A percentile compares a stretch with the other conserved stretches of the same genome.
phyloP scores from a whole-genome alignment of 2,888 invertebrate genomes.

The Sarcophaga caerulescens region DNA sequence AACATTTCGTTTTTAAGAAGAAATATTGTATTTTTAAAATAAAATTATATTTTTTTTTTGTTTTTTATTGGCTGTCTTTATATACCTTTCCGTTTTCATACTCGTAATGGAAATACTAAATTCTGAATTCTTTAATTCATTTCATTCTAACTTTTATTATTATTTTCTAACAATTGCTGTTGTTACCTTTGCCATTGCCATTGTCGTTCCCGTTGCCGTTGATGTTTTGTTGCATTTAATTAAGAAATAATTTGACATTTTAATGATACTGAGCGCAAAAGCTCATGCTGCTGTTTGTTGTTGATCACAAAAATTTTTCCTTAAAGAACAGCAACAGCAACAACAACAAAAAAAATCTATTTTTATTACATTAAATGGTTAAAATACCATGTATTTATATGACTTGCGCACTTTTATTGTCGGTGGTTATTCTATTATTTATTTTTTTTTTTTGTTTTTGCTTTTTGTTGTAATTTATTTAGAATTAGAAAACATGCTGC shows the following conservation, averaged over 20 bases:
- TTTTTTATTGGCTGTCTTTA: no score
- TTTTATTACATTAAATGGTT: background rate
- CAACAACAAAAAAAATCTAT: no score
- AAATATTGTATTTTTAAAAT: no score
- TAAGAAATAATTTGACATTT: constrained; percentile 46
- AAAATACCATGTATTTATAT: constrained; percentile 1
- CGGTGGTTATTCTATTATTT: constrained; percentile 16
- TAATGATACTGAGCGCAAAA: constrained; percentile 3
- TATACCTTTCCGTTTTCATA: no score
- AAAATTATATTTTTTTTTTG: no score
- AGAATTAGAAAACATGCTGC: constrained; percentile 47
- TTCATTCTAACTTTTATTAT: no score
- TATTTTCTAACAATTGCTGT: background rate
- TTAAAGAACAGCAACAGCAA: no score
- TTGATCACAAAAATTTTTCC: background rate
- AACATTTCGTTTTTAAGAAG: background rate
- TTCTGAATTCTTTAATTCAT: no score
- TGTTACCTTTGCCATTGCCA: background rate
- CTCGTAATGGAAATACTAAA: no score
- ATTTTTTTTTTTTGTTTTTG: background rate
- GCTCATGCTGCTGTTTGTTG: constrained; percentile 13
- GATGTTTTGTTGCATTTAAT: constrained; percentile 16
- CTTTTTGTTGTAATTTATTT: constrained; percentile 33
- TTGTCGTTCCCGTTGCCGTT: no score
- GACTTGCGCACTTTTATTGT: constrained; percentile 44